Evolutionary conservation across 2,888 invertebrate genomes (phyloP).

Genomic region (Leptinotarsa tumamoca): DNA sequence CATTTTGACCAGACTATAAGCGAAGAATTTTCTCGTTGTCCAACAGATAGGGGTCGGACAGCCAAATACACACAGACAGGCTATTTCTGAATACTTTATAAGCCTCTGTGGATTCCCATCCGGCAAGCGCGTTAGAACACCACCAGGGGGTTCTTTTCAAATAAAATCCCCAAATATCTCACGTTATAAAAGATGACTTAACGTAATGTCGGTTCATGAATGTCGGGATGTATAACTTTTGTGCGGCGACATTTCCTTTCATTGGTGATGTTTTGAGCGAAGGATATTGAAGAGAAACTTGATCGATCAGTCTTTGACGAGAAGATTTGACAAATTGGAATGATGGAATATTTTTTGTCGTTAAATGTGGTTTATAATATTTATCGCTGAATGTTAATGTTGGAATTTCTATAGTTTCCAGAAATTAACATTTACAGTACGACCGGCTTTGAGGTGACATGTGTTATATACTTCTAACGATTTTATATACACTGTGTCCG

Average conservation of each 20-base stretch:
- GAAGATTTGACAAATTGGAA: no score
- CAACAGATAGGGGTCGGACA: not conserved
- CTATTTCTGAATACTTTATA: conserved; percentile 16
- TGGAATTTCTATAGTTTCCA: no score
- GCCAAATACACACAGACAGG: conserved; percentile 13
- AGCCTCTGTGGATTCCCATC: conserved; percentile 5
- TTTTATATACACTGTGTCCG: no score
- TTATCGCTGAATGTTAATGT: no score
- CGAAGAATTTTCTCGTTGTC: not conserved
- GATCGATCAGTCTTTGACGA: not conserved
- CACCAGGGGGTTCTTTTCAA: conserved; percentile 8
- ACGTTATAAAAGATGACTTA: conserved; percentile 31
- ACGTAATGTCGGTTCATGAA: conserved; percentile 27
- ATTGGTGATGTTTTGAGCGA: not conserved
- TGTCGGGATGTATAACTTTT: conserved; percentile 26
- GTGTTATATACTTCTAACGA: no score
- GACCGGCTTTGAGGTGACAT: no score
- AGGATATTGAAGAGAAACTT: not conserved
- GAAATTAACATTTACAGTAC: no score
- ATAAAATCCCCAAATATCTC: conserved; percentile 20
- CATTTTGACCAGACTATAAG: not conserved
- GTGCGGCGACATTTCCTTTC: conserved; percentile 6
- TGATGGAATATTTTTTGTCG: no score
- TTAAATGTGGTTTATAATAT: no score
- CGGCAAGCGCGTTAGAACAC: conserved; percentile 15